Conservation (phyloP, 2,888 invertebrate species). For the Corythucha ciliata region DNA sequence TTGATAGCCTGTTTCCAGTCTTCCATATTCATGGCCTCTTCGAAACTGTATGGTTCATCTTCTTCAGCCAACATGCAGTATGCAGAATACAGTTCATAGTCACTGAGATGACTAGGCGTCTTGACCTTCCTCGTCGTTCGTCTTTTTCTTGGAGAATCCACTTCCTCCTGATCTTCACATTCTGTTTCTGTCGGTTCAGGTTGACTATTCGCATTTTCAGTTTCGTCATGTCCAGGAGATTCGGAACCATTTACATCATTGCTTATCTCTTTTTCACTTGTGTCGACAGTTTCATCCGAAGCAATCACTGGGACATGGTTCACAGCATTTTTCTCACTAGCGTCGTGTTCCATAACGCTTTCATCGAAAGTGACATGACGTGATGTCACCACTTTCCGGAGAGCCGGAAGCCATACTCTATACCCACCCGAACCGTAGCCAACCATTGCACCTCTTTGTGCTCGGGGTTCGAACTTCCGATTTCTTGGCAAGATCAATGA, state of each 20-base stretch:
- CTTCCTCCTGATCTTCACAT: no score
- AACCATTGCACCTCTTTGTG: slow-evolving; percentile 18
- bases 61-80: slow-evolving; percentile 19
- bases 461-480: slow-evolving; percentile 20
- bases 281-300: no score
- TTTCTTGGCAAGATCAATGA: slow-evolving; percentile 17
- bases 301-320: no score
- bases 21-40: slow-evolving; percentile 11
- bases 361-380: slow-evolving; percentile 20
- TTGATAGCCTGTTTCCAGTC: slow-evolving; percentile 23
- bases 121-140: not conserved
- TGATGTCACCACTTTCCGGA: slow-evolving; percentile 20
- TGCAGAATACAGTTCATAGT: slow-evolving; percentile 25
- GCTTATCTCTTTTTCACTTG: no score
- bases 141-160: no score
- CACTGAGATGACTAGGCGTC: slow-evolving; percentile 11
- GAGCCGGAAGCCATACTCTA: slow-evolving; percentile 9
- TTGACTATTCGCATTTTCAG: no score
- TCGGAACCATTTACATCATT: no score
- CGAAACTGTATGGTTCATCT: slow-evolving; percentile 19
- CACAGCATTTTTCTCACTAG: no score
- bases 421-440: slow-evolving; percentile 26
- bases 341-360: not conserved
- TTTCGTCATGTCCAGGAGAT: no score
- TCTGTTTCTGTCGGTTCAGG: no score